phyloP scores from a whole-genome alignment of 1,140 invertebrate species.

The Drosophila lowei region DNA sequence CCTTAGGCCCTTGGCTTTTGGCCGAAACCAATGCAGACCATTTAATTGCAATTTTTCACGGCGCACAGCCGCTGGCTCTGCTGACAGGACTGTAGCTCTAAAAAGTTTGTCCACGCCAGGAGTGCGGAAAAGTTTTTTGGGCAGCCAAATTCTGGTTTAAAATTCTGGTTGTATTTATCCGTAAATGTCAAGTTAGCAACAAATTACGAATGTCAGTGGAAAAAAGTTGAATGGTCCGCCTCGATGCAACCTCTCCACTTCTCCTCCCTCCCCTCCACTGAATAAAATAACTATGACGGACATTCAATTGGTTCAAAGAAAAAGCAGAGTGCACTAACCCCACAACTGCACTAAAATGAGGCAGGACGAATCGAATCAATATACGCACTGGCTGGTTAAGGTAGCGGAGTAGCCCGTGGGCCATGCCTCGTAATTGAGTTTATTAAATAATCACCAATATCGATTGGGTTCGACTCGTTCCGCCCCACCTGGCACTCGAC shows the following conservation, averaged over 20 bases:
- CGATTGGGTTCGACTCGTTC: slow-evolving; percentile 50
- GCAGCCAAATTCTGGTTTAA: slow-evolving; percentile 11
- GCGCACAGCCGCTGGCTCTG: neutral
- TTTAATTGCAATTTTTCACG: slow-evolving; percentile 6
- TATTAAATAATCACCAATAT: slow-evolving; percentile 82
- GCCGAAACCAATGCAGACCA: slow-evolving; percentile 13
- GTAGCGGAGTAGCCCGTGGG: neutral
- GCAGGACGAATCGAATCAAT: slow-evolving; percentile 10
- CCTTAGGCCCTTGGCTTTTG: neutral
- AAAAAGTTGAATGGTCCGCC: slow-evolving; percentile 43
- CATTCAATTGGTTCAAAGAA: slow-evolving; percentile 28
- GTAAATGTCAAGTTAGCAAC: slow-evolving; percentile 72
- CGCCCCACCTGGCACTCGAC: slow-evolving; percentile 1
- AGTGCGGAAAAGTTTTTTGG: slow-evolving; percentile 46
- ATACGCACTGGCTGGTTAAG: slow-evolving; percentile 20
- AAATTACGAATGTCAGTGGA: slow-evolving; percentile 70
- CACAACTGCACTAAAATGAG: slow-evolving; percentile 1
- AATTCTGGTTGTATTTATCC: slow-evolving; percentile 13
- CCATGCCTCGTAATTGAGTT: slow-evolving; percentile 66
- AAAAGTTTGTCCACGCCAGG: slow-evolving; percentile 29
- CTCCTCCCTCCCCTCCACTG: neutral
- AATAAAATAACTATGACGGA: slow-evolving; percentile 14
- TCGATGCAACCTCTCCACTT: slow-evolving; percentile 1
- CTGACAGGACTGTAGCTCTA: slow-evolving; percentile 18
- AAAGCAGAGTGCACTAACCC: slow-evolving; percentile 58